Percentiles rank a stretch among this genome's conserved stretches.
Evolutionary conservation across 2,113 vertebrate genomes (phyloP).

Genomic region (Aramus guarauna): DNA sequence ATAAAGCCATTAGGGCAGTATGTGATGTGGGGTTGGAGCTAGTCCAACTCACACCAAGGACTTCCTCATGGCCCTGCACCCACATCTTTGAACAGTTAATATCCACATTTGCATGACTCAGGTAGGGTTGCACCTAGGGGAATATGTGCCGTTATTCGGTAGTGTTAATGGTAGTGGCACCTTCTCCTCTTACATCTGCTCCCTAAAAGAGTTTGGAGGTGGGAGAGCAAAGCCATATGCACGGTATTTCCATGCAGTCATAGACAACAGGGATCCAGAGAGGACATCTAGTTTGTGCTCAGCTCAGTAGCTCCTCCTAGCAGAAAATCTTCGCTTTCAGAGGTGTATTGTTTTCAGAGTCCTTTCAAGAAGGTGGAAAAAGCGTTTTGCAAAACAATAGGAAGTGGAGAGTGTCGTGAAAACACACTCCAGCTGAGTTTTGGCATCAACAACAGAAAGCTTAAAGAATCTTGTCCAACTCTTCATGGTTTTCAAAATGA

Average conservation of each 20-base stretch:
- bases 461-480: slow-evolving; percentile 35
- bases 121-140: background rate
- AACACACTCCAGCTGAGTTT: slow-evolving; percentile 46
- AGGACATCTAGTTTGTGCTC: background rate
- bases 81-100: slow-evolving; percentile 1
- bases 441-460: slow-evolving; percentile 39
- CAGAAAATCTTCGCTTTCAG: slow-evolving; percentile 52
- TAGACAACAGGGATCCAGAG: background rate
- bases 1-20: background rate
- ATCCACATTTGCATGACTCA: background rate
- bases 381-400: slow-evolving; percentile 48
- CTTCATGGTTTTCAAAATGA: slow-evolving; percentile 51
- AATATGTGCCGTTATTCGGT: background rate
- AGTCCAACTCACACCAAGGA: background rate
- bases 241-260: background rate
- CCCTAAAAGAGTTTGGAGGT: background rate
- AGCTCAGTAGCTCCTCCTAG: slow-evolving; percentile 64
- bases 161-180: slow-evolving; percentile 22
- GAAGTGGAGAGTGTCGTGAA: slow-evolving; percentile 42
- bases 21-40: slow-evolving; percentile 19
- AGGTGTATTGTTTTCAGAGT: slow-evolving; percentile 52
- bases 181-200: slow-evolving; percentile 41
- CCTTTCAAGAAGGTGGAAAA: slow-evolving; percentile 75
- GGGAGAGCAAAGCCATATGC: background rate
- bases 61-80: background rate